Percentiles rank a stretch among this genome's conserved stretches.
Conservation (phyloP, 1,140 invertebrate species). For the Halictus rubicundus region DNA sequence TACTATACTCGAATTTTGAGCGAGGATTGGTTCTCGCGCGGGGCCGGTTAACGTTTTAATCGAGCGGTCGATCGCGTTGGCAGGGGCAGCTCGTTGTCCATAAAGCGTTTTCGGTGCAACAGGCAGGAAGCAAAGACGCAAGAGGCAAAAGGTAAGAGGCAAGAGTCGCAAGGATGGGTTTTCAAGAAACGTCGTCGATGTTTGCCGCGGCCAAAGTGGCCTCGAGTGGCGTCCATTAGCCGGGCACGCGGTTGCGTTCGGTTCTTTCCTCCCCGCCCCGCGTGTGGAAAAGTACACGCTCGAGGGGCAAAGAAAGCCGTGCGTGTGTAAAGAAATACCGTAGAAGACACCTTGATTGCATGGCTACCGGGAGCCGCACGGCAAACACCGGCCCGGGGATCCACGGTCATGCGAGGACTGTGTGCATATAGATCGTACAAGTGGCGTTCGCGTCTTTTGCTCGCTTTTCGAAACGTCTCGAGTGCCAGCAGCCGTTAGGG, state of each 20-base stretch:
- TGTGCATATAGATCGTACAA: conserved; percentile 57
- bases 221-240: conserved; percentile 79
- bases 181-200: conserved; percentile 77
- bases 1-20: too few species aligned
- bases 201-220: conserved; percentile 78
- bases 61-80: conserved; percentile 10
- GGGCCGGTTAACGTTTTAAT: not conserved
- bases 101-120: conserved; percentile 59
- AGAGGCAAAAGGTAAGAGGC: conserved; percentile 27
- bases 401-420: conserved; percentile 55
- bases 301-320: conserved; percentile 65
- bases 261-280: conserved; percentile 23
- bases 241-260: conserved; percentile 69
- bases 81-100: not conserved
- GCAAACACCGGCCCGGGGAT: conserved; percentile 63
- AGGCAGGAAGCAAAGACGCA: conserved; percentile 25
- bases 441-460: conserved; percentile 60
- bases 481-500: conserved; percentile 15
- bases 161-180: conserved; percentile 71
- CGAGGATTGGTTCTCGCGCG: too few species aligned
- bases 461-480: conserved; percentile 64
- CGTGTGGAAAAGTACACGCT: conserved; percentile 69
- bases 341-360: conserved; percentile 75
- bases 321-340: conserved; percentile 77
- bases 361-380: conserved; percentile 75